Conservation (phyloP, 2,888 invertebrate species). For the Acheta domesticus region DNA sequence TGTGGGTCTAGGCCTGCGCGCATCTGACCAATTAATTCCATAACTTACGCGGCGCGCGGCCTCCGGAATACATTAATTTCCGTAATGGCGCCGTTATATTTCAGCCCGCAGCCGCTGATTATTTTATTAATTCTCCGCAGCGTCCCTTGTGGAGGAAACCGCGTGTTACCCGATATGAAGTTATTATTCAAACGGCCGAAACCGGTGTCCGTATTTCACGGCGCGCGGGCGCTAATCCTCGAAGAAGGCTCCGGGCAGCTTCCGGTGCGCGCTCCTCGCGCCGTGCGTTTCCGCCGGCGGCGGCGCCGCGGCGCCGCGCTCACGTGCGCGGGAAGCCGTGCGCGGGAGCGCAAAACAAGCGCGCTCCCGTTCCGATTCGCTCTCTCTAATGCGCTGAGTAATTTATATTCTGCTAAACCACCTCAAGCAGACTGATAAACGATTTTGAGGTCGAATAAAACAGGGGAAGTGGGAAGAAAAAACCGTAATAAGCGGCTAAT, state of each 20-base stretch:
- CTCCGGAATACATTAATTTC: constrained; percentile 11
- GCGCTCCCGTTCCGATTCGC: neutral
- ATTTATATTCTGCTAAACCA: constrained; percentile 18
- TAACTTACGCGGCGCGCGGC: neutral
- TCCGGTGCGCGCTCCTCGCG: neutral
- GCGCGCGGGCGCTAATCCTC: neutral
- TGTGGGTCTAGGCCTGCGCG: neutral
- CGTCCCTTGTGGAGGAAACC: neutral
- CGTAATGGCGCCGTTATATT: constrained; percentile 5
- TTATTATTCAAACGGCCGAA: constrained; percentile 5
- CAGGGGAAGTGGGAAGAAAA: constrained; percentile 18
- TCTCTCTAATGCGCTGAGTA: constrained; percentile 18
- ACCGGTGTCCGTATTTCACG: neutral
- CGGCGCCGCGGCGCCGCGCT: too few species aligned
- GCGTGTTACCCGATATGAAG: constrained; percentile 18
- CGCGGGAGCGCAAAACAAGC: neutral
- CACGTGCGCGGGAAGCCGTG: neutral
- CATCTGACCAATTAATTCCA: neutral
- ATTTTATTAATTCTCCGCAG: neutral
- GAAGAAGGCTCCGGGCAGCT: neutral
- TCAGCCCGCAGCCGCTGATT: neutral
- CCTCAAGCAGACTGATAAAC: constrained; percentile 11
- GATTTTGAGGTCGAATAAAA: constrained; percentile 1
- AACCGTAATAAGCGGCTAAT: neutral
- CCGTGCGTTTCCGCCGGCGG: neutral